phyloP scores from a whole-genome alignment of 2,888 invertebrate species.

The Caenorhabditis drosophilae region DNA sequence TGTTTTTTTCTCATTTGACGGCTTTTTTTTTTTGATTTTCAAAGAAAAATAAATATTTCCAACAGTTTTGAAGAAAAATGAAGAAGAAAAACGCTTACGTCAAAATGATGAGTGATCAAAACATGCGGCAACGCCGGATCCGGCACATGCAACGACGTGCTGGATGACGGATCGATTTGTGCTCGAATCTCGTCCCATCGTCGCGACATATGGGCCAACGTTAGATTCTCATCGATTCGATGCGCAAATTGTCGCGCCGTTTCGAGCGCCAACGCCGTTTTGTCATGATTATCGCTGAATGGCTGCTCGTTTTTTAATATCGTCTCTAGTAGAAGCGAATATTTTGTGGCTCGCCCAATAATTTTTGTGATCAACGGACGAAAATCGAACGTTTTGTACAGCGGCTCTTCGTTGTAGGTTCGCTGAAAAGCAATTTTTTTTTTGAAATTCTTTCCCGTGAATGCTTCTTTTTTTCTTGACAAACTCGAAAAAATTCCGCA shows the following conservation, averaged over 20 bases:
- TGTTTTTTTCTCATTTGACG: conserved; percentile 1
- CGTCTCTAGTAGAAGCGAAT: conserved; percentile 49
- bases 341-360: conserved; percentile 51
- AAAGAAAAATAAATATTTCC: neutral
- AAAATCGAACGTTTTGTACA: conserved; percentile 48
- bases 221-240: conserved; percentile 49
- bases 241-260: conserved; percentile 46
- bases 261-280: conserved; percentile 38
- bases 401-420: conserved; percentile 27
- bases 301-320: conserved; percentile 47
- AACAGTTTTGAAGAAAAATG: neutral
- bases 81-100: conserved; percentile 13
- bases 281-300: conserved; percentile 26
- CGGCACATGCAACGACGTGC: conserved; percentile 31
- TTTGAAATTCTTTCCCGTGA: neutral
- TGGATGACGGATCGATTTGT: conserved; percentile 35
- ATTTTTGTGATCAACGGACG: conserved; percentile 50
- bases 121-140: conserved; percentile 29
- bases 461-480: neutral
- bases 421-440: conserved; percentile 6
- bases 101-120: conserved; percentile 24
- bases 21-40: neutral
- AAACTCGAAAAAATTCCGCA: conserved; percentile 43
- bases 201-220: conserved; percentile 44
- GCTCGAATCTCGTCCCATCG: conserved; percentile 47